Conservation (phyloP, 2,888 invertebrate species). For the Hybos culiciformis region DNA sequence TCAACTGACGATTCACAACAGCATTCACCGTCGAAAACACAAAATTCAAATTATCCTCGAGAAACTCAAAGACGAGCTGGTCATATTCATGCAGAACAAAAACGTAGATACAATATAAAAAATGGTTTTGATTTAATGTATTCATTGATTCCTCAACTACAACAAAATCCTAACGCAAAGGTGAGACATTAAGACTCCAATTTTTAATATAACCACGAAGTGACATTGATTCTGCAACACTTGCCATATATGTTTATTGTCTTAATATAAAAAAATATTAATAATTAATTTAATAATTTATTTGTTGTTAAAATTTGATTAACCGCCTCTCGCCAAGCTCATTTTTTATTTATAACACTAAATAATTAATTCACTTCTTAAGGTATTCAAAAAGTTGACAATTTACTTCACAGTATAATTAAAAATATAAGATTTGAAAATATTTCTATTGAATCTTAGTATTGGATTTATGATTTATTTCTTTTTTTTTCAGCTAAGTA, state of each 20-base stretch:
- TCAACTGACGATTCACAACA: no score
- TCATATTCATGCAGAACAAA: constrained; percentile 92
- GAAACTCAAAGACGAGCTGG: constrained; percentile 64
- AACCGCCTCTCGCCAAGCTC: no score
- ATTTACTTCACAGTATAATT: neutral
- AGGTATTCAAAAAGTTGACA: neutral
- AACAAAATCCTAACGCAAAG: constrained; percentile 81
- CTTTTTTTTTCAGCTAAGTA: constrained; percentile 51
- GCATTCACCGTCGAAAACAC: constrained; percentile 32
- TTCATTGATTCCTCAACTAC: constrained; percentile 80
- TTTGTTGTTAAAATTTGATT: no score
- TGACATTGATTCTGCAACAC: no score
- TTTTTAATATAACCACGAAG: constrained; percentile 3
- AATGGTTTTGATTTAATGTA: constrained; percentile 92
- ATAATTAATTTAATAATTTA: no score
- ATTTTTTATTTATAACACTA: no score
- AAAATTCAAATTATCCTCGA: constrained; percentile 37
- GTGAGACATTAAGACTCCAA: constrained; percentile 29
- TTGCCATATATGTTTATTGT: no score
- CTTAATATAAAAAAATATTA: no score
- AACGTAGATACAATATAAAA: constrained; percentile 88
- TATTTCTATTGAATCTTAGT: no score
- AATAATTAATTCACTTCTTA: no score
- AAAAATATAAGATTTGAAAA: neutral
- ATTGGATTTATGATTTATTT: constrained; percentile 1